These are phyloP conservation scores for Falcunculus frontatus DNA, from an alignment of 2,113 vertebrate species.

Conservation along the genomic window DNA sequence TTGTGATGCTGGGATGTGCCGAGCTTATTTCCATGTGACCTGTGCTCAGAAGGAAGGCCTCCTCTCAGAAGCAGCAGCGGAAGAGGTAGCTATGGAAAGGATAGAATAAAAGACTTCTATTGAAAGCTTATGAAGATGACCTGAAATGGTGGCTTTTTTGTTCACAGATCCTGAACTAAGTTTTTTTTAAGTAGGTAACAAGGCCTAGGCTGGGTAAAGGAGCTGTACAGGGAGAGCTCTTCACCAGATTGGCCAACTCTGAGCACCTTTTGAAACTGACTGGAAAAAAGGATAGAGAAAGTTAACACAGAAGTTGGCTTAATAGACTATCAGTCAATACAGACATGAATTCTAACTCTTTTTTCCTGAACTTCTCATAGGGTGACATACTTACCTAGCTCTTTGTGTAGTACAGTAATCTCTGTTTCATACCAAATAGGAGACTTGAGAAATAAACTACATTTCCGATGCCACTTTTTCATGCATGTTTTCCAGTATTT, in stretches of 20 bases:
- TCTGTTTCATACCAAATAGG: neutral
- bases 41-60: conserved; percentile 97
- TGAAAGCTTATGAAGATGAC: neutral
- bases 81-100: conserved; percentile 81
- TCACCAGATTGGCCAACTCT: neutral
- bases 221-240: neutral
- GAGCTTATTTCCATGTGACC: conserved; percentile 96
- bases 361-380: neutral
- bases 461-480: neutral
- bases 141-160: neutral
- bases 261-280: neutral
- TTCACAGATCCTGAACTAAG: neutral
- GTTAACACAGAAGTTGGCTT: neutral
- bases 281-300: neutral
- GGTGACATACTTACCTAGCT: neutral
- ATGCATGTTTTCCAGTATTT: neutral
- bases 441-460: neutral
- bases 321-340: neutral
- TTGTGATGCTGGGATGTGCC: conserved; percentile 98
- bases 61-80: conserved; percentile 95
- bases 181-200: neutral
- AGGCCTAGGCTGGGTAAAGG: neutral
- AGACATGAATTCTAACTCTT: neutral
- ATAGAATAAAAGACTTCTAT: neutral
- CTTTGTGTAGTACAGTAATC: neutral